phyloP scores from a whole-genome alignment of 1,140 invertebrate species.

The Condylostylus longicornis region DNA sequence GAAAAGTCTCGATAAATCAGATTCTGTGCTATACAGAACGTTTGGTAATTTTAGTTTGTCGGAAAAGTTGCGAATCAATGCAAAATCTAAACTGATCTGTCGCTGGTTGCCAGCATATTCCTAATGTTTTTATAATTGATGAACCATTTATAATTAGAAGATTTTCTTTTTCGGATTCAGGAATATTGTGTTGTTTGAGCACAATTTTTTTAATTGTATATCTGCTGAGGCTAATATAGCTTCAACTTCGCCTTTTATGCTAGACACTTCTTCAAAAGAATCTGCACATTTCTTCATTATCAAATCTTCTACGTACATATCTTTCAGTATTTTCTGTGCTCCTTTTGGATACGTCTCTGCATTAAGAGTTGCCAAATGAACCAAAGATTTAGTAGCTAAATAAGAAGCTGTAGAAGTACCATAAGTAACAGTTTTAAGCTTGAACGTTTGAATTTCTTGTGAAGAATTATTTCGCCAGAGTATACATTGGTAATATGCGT shows the following conservation, averaged over 20 bases:
- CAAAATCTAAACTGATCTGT: too few relatives aligned
- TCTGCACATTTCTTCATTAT: slow-evolving; percentile 24
- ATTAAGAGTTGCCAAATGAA: slow-evolving; percentile 18
- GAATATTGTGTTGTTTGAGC: too few relatives aligned
- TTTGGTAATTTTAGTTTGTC: too few relatives aligned
- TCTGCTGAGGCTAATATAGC: slow-evolving; percentile 12
- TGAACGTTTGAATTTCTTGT: slow-evolving; percentile 12
- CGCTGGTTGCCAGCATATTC: too few relatives aligned
- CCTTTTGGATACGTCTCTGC: slow-evolving; percentile 14
- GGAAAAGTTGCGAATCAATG: too few relatives aligned
- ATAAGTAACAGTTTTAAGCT: slow-evolving; percentile 26
- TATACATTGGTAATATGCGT: slow-evolving; percentile 23
- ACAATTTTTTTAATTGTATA: slow-evolving; percentile 22
- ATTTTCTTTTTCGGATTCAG: too few relatives aligned
- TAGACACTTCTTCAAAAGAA: slow-evolving; percentile 17
- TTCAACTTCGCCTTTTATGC: slow-evolving; percentile 17
- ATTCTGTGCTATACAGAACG: too few relatives aligned
- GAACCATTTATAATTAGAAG: too few relatives aligned
- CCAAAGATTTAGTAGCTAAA: slow-evolving; percentile 16
- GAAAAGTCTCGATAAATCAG: too few relatives aligned
- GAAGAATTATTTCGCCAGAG: slow-evolving; percentile 18
- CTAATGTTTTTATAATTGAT: too few relatives aligned
- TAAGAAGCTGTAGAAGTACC: slow-evolving; percentile 22
- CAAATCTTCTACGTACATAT: slow-evolving; percentile 36
- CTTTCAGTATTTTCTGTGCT: slow-evolving; percentile 13